These are phyloP conservation scores for Pyralis farinalis DNA, from an alignment of 2,888 invertebrate genomes.

Conservation along the genomic window DNA sequence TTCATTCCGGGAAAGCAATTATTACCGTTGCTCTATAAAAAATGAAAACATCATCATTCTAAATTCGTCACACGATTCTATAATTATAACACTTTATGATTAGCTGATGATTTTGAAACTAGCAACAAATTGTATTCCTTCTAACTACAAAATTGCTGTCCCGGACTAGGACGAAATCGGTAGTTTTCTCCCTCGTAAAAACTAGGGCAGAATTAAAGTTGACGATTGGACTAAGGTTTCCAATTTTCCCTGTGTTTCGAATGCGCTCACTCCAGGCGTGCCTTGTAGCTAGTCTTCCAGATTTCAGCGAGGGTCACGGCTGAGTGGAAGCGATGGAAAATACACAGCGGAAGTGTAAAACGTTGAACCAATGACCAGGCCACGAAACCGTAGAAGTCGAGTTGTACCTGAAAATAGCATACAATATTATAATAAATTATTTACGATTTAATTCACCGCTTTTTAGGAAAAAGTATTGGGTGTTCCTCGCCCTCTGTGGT, in stretches of 20 bases:
- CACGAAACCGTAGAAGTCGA: conserved; percentile 95
- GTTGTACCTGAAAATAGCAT: conserved; percentile 83
- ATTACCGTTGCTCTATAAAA: conserved; percentile 28
- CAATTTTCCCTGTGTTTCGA: conserved; percentile 29
- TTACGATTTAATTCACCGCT: background rate
- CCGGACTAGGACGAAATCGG: conserved; percentile 70
- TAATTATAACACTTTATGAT: conserved; percentile 46
- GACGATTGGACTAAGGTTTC: conserved; percentile 40
- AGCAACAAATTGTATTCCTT: conserved; percentile 54
- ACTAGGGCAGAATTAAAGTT: conserved; percentile 32
- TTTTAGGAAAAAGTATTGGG: too few relatives aligned
- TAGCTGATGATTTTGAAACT: conserved; percentile 58
- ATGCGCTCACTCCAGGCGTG: conserved; percentile 88
- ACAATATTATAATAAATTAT: background rate
- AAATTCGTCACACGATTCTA: conserved; percentile 55
- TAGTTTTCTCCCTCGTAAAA: conserved; percentile 36
- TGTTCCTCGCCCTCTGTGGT: too few relatives aligned
- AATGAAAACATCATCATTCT: conserved; percentile 39
- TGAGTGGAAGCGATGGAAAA: conserved; percentile 97
- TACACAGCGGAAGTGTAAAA: conserved; percentile 95
- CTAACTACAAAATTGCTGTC: conserved; percentile 70
- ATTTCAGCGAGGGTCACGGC: conserved; percentile 97
- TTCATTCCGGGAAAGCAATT: conserved; percentile 54
- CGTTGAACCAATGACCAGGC: conserved; percentile 97
- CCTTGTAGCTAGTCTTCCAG: conserved; percentile 97